Base-by-base conservation (phyloP, 2,797 vertebrate genomes). In the Strix occidentalis region DNA sequence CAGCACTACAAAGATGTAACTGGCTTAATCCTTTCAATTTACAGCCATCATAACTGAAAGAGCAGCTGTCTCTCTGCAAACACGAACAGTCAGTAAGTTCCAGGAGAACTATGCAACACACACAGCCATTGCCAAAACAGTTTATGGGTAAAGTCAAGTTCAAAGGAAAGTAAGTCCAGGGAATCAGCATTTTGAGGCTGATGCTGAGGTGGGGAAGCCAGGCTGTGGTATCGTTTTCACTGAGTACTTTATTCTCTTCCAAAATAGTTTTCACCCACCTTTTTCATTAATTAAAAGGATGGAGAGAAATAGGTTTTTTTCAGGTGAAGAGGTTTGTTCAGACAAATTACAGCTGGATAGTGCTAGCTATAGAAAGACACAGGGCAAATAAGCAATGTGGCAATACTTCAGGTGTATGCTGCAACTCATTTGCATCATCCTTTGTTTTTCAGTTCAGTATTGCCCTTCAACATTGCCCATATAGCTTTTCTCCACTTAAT, bases 11-110 rank as follows among this genome's bases (percentile, higher is more conserved):
- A 88, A 93, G 88, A 87, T 71, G 33, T 26, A 80, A 91, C 74
- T 9, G 24, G 39, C 45, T 88, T 87, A 93, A 88, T 89, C 78
- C 50, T 84, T 89, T 82, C 89, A 91, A 84, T 69, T 96, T 69
- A 61, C 35, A 85, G 56, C 57, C 79, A 82, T 60, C 82, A 91
- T 15, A 64, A 68, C 46, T n/a, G 28, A 70, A 87, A 90, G 23
- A 94, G 13, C 35, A 86, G 69, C 39, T 70, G 29, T 58, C 28
- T 89, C 48, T 89, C 65, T 79, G 41, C 43, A 93, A 83, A 88
- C 71, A 58, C 1, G 11, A 94, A 57, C 14, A 80, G 61, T 9
- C 61, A 87, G 20, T 43, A 19, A 80, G 76, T 72, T 96, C 83
- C 77, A 76, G 43, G 31, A 85, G 75, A 86, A 54, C 13, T 82